phyloP scores from a whole-genome alignment of 2,113 vertebrate genomes.

The Triplophysa rosa region DNA sequence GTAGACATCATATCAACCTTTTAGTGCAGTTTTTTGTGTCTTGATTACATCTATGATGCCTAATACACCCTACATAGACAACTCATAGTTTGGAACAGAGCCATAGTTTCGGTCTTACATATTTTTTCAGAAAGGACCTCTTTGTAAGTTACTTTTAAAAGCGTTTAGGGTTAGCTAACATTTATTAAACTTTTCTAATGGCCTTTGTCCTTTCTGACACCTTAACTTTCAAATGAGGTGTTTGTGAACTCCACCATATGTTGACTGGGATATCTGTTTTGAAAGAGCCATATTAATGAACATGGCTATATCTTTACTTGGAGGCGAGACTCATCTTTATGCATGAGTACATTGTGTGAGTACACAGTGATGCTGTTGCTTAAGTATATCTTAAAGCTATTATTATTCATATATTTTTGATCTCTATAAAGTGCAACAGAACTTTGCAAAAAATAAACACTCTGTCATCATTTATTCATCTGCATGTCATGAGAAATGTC shows the following conservation, averaged over 20 bases:
- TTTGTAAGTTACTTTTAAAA: background rate
- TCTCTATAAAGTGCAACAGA: background rate
- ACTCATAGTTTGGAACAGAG: background rate
- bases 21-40: too few species aligned
- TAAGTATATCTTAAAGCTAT: background rate
- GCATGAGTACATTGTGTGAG: background rate
- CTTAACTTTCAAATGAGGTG: background rate
- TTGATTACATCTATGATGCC: too few species aligned
- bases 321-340: slow-evolving; percentile 5
- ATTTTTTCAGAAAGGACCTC: background rate
- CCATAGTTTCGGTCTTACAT: background rate
- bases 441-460: too few species aligned
- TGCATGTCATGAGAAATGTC: too few species aligned
- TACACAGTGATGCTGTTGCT: background rate
- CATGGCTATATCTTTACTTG: slow-evolving; percentile 7
- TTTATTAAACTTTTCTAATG: background rate
- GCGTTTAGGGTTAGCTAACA: background rate
- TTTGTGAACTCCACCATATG: background rate
- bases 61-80: too few species aligned
- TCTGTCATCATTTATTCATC: too few species aligned
- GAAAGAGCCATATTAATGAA: slow-evolving; percentile 15
- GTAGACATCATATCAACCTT: too few species aligned
- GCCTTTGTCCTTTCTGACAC: slow-evolving; percentile 9
- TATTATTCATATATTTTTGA: background rate
- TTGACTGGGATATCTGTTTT: slow-evolving; percentile 17